Base-by-base conservation (phyloP, 1,140 invertebrate genomes). In the Caenorhabditis tropicalis region DNA sequence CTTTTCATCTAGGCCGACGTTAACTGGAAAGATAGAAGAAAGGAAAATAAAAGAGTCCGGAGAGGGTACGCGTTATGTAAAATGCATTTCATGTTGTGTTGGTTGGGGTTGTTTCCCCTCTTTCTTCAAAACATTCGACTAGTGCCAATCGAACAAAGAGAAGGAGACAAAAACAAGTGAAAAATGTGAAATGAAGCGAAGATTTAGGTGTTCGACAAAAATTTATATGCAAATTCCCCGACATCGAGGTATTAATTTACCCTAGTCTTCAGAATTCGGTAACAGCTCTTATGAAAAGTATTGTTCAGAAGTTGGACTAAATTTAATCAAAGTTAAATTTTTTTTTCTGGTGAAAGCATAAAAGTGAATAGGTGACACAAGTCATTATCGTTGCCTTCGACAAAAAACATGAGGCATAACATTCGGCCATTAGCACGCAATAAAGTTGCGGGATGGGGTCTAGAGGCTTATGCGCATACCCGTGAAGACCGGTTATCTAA, bases 371-470 rank as follows among this genome's bases (percentile, higher is more conserved):
- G 58, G 58, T 65, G 31, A 65, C 58, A 65, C 31, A 65, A 65
- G n/a, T 65, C 19, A 12, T 36, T 15, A 21, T 39, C 16, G 31
- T 36, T 65, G 58, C 31, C 58, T 36, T 36, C 58, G 36, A 56
- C 33, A 36, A 74, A 74, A 74, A 74, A 74, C 65, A 74, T 6
- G 65, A 74, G 21, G 49, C 49, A 27, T 43, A 74, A 74, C 33
- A 74, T 74, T 74, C 65, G 65, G n/a, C 36, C 29, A 74, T 74
- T 74, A 74, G 65, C 65, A 74, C 65, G 65, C 36, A 74, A 27
- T 43, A 74, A 74, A 43, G 65, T 74, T 74, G 36, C n/a, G 36
- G 36, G 36, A 74, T 74, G 65, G 27, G 65, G 51, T 53, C 51
- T 60, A 60, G 56, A 29, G 58, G 29, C 53, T 56, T 56, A 56